Conservation (phyloP, 2,797 vertebrate genomes). For the Somateria mollissima region DNA sequence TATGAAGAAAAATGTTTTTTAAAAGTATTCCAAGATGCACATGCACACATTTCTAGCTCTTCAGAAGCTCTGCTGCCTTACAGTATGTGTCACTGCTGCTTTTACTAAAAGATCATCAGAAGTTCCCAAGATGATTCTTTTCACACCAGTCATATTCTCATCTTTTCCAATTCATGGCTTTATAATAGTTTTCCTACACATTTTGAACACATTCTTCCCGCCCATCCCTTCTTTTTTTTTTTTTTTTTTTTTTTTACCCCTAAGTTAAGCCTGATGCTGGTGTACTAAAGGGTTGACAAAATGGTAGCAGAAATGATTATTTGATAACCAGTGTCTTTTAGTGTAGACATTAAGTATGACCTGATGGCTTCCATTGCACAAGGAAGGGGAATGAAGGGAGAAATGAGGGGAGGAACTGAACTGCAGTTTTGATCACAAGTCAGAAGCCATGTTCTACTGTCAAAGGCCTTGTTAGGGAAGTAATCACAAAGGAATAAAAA, state of each 20-base stretch:
- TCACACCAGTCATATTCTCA: not conserved
- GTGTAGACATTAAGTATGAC: not conserved
- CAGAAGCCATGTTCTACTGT: slow-evolving; percentile 37
- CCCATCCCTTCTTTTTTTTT: not conserved
- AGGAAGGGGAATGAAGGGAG: not conserved
- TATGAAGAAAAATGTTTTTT: not conserved
- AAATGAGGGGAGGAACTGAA: not conserved
- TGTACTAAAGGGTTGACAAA: slow-evolving; percentile 56
- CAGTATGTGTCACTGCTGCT: not conserved
- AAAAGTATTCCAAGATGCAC: not conserved
- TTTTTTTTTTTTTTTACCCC: not conserved
- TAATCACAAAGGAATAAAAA: slow-evolving; percentile 13
- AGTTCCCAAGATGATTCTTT: slow-evolving; percentile 20
- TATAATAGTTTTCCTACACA: slow-evolving; percentile 42
- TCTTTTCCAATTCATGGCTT: slow-evolving; percentile 8
- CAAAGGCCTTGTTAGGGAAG: slow-evolving; percentile 18
- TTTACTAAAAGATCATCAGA: slow-evolving; percentile 48
- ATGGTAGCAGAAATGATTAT: slow-evolving; percentile 1
- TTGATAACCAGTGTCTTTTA: slow-evolving; percentile 8
- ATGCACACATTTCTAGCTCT: not conserved
- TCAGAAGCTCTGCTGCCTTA: not conserved
- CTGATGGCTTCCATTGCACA: not conserved
- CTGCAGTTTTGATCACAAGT: slow-evolving; percentile 20
- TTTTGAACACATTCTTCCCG: slow-evolving; percentile 37
- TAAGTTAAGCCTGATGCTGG: not conserved